Evolutionary conservation across 2,797 vertebrate genomes (phyloP).

Genomic region (Ispidina picta): DNA sequence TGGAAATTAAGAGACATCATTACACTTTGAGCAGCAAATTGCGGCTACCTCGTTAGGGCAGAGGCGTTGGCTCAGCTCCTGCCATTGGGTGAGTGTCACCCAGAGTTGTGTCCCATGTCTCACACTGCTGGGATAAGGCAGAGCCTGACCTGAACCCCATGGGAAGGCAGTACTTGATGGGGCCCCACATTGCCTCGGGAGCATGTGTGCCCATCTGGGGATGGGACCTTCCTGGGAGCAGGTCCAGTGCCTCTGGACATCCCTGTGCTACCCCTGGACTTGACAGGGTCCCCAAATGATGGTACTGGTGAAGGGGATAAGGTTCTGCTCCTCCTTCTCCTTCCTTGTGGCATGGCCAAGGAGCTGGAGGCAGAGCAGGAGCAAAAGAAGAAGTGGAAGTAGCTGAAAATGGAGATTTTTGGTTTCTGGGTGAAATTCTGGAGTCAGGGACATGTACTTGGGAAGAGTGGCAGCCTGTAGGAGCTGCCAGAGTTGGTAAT

Average conservation of each 20-base stretch:
- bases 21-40: neutral
- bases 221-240: neutral
- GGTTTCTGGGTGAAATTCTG: neutral
- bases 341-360: fast-evolving
- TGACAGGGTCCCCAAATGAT: fast-evolving
- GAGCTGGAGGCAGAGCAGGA: neutral
- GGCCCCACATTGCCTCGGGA: fast-evolving
- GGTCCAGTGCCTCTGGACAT: neutral
- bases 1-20: constrained; percentile 43
- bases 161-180: neutral
- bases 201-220: fast-evolving
- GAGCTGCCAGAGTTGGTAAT: fast-evolving
- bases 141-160: fast-evolving
- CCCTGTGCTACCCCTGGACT: neutral
- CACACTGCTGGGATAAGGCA: fast-evolving
- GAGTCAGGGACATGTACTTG: too few relatives aligned
- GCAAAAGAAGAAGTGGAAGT: neutral
- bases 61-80: neutral
- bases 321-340: neutral
- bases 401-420: neutral
- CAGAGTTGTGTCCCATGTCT: neutral
- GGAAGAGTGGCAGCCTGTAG: neutral
- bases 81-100: fast-evolving
- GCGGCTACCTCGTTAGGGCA: neutral
- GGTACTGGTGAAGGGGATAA: neutral